Evolutionary conservation across 2,113 vertebrate genomes (phyloP), one percentile per base, ranked within the genome.

Genomic region (Rhegmatorhina hoffmannsi): DNA sequence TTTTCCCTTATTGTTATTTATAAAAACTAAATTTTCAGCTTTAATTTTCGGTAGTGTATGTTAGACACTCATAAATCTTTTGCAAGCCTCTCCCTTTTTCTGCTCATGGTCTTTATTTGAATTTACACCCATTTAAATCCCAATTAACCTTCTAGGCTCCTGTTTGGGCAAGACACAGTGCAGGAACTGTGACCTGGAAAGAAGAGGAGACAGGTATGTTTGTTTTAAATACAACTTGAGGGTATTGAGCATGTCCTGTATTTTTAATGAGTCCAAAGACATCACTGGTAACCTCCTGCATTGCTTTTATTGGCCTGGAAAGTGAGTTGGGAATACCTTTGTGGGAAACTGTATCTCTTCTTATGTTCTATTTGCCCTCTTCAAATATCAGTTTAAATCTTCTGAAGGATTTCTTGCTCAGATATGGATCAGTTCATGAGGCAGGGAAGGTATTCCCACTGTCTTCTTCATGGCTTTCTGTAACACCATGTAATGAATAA

Each of bases 231-330:
- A 17, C 20, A 5, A 55, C 7, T 47, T 81, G 34, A 11, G 26
- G 24, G 1, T 16, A 9, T 13, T 11, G 38, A 79, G 11, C 5
- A 7, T 25, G n/a, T 49, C 3, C 4, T 9, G 0, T 0, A 0
- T 29, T 83, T 77, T 77, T 56, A 52, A 52, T 7, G 38, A 67
- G 14, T 21, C 13, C 33, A 11, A 7, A 52, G 17, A 19, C 6
- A 9, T 36, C 10, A 2, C 0, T 16, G 5, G 3, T 38, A 11
- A n/a, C 33, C 6, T 69, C 10, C 33, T 55, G 10, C 6, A 7
- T 34, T 56, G 28, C 17, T 72, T 58, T 74, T 38, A 12, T 53
- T 64, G 44, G 9, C 11, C 33, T 50, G 19, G 40, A 40, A 4
- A 53, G 11, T 9, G 16, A 59, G 2, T 5, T 46, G 9, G 3